These are phyloP conservation scores for Toxotes chatareus DNA, from an alignment of 2,113 vertebrate genomes.

Conservation along the genomic window DNA sequence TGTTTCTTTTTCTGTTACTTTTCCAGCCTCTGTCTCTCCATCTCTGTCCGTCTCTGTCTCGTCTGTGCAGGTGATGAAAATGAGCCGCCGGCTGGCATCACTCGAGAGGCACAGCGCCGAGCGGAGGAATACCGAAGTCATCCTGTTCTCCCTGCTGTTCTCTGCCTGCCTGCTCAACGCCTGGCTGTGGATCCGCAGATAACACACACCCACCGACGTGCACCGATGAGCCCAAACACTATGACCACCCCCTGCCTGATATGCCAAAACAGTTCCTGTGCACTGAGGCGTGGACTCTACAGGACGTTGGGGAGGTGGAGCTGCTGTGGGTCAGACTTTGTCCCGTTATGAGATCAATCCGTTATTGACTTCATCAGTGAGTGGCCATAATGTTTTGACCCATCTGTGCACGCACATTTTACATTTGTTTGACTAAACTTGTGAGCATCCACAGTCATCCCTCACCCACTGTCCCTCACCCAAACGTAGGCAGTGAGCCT, in stretches of 20 bases:
- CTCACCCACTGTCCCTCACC: no score
- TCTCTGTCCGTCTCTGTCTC: not conserved
- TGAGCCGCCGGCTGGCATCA: constrained; percentile 74
- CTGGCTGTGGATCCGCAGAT: constrained; percentile 88
- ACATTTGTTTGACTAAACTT: not conserved
- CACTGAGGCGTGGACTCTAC: not conserved
- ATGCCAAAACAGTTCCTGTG: not conserved
- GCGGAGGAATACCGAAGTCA: constrained; percentile 78
- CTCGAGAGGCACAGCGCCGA: constrained; percentile 82
- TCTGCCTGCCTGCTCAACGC: constrained; percentile 81
- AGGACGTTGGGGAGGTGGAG: not conserved
- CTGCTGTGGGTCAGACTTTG: not conserved
- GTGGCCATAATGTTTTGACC: not conserved
- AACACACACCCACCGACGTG: constrained; percentile 12
- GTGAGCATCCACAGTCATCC: not conserved
- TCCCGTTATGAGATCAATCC: not conserved
- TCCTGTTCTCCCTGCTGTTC: constrained; percentile 82
- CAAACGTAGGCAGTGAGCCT: no score
- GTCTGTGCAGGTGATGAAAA: constrained; percentile 77
- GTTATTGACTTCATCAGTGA: not conserved
- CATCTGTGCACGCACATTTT: not conserved
- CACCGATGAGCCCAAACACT: not conserved
- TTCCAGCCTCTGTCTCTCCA: not conserved
- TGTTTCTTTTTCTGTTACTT: not conserved
- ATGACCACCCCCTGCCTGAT: not conserved